Conservation (phyloP, 2,888 invertebrate species). For the Watsonalla binaria region DNA sequence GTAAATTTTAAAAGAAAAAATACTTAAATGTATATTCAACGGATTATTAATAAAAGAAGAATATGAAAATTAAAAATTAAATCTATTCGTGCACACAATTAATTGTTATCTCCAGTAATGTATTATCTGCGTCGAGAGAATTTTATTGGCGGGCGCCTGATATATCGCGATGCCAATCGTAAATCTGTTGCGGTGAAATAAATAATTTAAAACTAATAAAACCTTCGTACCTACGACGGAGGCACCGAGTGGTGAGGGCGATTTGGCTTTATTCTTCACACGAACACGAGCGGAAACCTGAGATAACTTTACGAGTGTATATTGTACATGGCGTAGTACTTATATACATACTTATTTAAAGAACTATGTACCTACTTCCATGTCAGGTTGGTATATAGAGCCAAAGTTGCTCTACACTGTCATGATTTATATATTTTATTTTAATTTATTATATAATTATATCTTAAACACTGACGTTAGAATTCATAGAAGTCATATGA, state of each 20-base stretch:
- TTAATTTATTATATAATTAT: no score
- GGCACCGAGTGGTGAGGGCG: conserved; percentile 13
- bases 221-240: conserved; percentile 34
- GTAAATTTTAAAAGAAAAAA: no score
- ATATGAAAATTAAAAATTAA: background rate
- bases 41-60: background rate
- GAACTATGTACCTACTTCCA: no score
- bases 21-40: no score
- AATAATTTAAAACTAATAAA: conserved; percentile 78
- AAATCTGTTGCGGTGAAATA: conserved; percentile 73
- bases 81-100: background rate
- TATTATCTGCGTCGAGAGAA: conserved; percentile 31
- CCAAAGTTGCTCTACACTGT: no score
- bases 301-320: no score
- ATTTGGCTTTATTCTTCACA: conserved; percentile 11
- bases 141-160: conserved; percentile 73
- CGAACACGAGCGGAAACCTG: background rate
- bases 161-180: conserved; percentile 72
- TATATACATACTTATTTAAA: no score
- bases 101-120: conserved; percentile 11
- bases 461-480: no score
- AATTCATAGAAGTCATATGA: no score
- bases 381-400: no score
- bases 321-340: no score
- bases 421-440: no score